Percentiles rank a stretch among this genome's conserved stretches.
phyloP scores from a whole-genome alignment of 1,140 invertebrate genomes.

The Microvelia longipes region DNA sequence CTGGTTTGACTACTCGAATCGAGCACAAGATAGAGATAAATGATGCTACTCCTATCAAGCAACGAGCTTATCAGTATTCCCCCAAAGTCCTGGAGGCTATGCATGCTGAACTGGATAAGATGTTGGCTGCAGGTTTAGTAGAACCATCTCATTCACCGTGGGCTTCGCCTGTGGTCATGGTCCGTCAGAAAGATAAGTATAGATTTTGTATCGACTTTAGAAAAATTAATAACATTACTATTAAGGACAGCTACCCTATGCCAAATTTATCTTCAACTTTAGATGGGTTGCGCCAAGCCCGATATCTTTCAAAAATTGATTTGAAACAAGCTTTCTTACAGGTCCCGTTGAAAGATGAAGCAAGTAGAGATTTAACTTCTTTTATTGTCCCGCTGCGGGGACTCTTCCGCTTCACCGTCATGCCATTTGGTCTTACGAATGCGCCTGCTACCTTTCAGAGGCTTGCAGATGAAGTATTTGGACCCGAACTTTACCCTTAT shows the following conservation, averaged over 20 bases:
- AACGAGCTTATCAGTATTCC: conserved; percentile 21
- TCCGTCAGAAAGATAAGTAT: conserved; percentile 21
- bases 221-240: conserved; percentile 12
- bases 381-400: too few relatives aligned
- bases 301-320: too few relatives aligned
- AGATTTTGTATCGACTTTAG: conserved; percentile 19
- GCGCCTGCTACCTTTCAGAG: conserved; percentile 19
- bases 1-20: conserved; percentile 5
- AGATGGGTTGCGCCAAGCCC: too few relatives aligned
- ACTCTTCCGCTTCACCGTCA: too few relatives aligned
- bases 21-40: conserved; percentile 25
- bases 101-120: conserved; percentile 22
- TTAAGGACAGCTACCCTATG: conserved; percentile 19
- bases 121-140: conserved; percentile 22
- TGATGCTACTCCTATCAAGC: conserved; percentile 22
- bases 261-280: conserved; percentile 20
- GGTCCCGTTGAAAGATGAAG: too few relatives aligned
- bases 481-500: neutral
- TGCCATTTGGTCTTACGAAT: too few relatives aligned
- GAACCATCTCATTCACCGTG: conserved; percentile 24
- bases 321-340: too few relatives aligned
- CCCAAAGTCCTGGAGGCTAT: conserved; percentile 16
- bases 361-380: too few relatives aligned
- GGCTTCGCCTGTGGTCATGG: conserved; percentile 22
- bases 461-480: conserved; percentile 2